A percentile compares a stretch with the other conserved stretches of the same genome.
These are phyloP conservation scores for Ichneumon xanthorius DNA, from an alignment of 2,888 invertebrate species.

Conservation along the genomic window DNA sequence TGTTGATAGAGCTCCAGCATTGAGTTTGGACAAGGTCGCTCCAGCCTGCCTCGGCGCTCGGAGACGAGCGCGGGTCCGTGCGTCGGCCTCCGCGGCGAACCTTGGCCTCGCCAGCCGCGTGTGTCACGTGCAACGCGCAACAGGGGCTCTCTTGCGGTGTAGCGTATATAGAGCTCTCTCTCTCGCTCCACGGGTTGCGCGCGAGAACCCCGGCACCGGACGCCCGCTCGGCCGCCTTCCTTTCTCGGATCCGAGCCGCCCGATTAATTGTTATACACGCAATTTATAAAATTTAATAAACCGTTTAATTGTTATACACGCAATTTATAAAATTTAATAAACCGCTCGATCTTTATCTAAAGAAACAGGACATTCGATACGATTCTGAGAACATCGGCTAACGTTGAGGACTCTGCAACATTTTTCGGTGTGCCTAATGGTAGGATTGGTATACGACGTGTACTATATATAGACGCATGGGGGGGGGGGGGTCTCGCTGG, in stretches of 20 bases:
- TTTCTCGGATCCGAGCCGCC: constrained; percentile 3
- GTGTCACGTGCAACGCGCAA: constrained; percentile 67
- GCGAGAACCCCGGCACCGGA: constrained; percentile 18
- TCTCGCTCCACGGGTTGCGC: constrained; percentile 10
- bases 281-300: constrained; percentile 12
- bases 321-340: constrained; percentile 8
- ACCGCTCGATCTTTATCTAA: not conserved
- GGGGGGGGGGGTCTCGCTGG: not conserved
- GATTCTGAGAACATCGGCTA: not conserved
- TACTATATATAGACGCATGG: not conserved
- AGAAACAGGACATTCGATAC: not conserved
- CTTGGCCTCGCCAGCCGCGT: constrained; percentile 69
- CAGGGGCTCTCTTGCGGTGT: constrained; percentile 39
- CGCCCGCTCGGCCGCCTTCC: not conserved
- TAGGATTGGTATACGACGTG: not conserved
- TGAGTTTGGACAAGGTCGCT: constrained; percentile 40
- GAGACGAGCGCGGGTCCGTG: constrained; percentile 39
- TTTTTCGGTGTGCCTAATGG: constrained; percentile 4
- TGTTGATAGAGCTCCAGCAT: constrained; percentile 6
- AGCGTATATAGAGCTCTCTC: not conserved
- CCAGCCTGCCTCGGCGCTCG: constrained; percentile 17
- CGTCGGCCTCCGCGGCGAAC: constrained; percentile 63
- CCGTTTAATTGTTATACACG: not conserved
- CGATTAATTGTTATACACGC: not conserved
- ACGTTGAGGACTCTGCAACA: constrained; percentile 5